phyloP scores from a whole-genome alignment of 2,113 vertebrate species.

The Lophotis ruficrista region DNA sequence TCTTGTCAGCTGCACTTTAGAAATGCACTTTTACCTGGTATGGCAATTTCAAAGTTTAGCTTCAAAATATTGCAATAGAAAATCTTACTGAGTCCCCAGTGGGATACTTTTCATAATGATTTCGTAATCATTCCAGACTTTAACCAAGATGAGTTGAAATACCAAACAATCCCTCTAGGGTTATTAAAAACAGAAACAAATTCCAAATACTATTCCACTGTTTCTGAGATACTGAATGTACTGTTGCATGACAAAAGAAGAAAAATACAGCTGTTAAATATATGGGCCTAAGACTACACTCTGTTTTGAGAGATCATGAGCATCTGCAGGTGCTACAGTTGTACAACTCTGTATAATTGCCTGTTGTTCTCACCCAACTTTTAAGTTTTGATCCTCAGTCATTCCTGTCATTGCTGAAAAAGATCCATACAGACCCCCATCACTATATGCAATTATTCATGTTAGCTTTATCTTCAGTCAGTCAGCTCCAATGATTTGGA shows the following conservation, averaged over 20 bases:
- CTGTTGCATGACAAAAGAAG: background rate
- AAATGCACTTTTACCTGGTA: background rate
- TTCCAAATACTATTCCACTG: accelerated
- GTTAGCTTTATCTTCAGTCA: background rate
- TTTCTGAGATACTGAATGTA: background rate
- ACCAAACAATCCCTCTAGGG: background rate
- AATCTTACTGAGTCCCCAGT: background rate
- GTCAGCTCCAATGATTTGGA: background rate
- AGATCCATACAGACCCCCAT: background rate
- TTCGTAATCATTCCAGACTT: background rate
- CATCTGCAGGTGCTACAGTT: background rate
- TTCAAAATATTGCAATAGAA: background rate
- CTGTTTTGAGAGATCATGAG: background rate
- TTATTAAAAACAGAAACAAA: background rate
- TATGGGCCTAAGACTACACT: background rate
- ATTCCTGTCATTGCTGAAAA: background rate
- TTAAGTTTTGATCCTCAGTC: background rate
- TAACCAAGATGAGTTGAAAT: background rate
- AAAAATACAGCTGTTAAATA: background rate
- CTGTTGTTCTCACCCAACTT: background rate
- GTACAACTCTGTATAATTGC: background rate
- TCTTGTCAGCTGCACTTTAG: background rate
- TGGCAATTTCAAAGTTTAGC: background rate
- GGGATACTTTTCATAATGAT: background rate
- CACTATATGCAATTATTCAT: background rate